Evolutionary conservation across 2,113 vertebrate species (phyloP), one percentile per base, ranked within the genome.

Genomic region (Epinephelus fuscoguttatus): DNA sequence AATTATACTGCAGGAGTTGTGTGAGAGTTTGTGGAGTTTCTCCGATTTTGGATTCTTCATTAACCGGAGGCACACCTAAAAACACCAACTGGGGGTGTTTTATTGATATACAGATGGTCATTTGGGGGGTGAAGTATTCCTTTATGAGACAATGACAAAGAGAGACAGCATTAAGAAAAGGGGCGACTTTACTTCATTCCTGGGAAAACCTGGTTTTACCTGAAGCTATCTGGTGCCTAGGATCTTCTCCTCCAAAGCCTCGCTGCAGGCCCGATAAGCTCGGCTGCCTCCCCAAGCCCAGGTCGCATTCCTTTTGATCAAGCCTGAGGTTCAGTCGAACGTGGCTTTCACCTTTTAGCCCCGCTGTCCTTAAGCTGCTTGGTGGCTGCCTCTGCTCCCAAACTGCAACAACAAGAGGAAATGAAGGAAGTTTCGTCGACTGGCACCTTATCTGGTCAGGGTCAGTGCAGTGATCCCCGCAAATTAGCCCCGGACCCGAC

Each of bases 371-470:
- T 94, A 94, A 93, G 89, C 93, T 84, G 85, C 85, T 77, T 76
- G 82, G 81, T 81, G 89, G 84, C 63, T 75, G 85, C 86, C 79
- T 85, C 75, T 63, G 88, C 90, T 93, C 86, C 85, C 78, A 88
- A 86, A 82, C 87, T 91, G 88, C 88, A 94, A 93, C 92, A 95
- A 94, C 92, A 91, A 88, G 92, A 95, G 94, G 92, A 95, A 96
- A 96, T 95, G 80, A 95, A 93, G 94, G 92, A 93, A 90, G 91
- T 93, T 94, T 94, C 75, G 88, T 92, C 89, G 76, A 86, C 93
- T 89, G 82, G 91, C 93, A 94, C 92, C 93, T 95, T 93, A 91
- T 94, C 93, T 93, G 89, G 81, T 90, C 88, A 40, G 88, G 93
- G 92, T 93, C 91, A 92, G 86, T 86, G 88, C 89, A 90, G 86